Evolutionary conservation across 2,888 invertebrate genomes (phyloP), one percentile per base, ranked within the genome.

Genomic region (Philereme vetulata): DNA sequence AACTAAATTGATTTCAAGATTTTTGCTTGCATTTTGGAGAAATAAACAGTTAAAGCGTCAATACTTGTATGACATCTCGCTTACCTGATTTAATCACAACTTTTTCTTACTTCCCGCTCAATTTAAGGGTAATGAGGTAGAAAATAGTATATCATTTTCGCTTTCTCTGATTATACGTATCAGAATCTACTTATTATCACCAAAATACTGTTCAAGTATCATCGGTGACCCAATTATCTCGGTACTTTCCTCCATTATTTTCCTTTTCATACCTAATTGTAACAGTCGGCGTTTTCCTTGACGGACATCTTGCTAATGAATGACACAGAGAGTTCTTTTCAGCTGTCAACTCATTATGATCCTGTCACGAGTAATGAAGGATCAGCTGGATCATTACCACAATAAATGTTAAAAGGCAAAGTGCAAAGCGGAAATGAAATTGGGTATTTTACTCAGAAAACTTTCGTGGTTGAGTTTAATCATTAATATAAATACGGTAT

Each of bases 251-350:
- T 57, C 55, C 61, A 62, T 71, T 69, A 67, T 70, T 65, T 68
- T 72, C 67, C 65, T 71, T 70, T 65, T 71, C 67, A 62, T 71
- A 70, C 65, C 62, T 74, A 75, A 77, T 77, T 76, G 74, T 72
- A 67, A 70, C 68, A 74, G 76, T 80, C 78, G 78, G 76, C 78
- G 53, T 71, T 51, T 61, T 76, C 70, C 65, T 60, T 78, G 77
- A 80, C 78, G 78, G 73, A 74, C 72, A 62, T 70, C 60, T 66
- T 66, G 72, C 74, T 80, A 78, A 78, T 78, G 77, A 77, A 78
- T 78, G 77, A 77, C 60, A 56, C 60, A 43, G 56, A 51, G 64
- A 61, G 62, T 66, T 65, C 61, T 66, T 67, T 68, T 68, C 59
- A 65, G 57, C 63, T 66, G 68, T 68, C 66, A 60, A 40, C 62